These are phyloP conservation scores for Pararge aegeria DNA, from an alignment of 1,140 invertebrate genomes.

Conservation along the genomic window DNA sequence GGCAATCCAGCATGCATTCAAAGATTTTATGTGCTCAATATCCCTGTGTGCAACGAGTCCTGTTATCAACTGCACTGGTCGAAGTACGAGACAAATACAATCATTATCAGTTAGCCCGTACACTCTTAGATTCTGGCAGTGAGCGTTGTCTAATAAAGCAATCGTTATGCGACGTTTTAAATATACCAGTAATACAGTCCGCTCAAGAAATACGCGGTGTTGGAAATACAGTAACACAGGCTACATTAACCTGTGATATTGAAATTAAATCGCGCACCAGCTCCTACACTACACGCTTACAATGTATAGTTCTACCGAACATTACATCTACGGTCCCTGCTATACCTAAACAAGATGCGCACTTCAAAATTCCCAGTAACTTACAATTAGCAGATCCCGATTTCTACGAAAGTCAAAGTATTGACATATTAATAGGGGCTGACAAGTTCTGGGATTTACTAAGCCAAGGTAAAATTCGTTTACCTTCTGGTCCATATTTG, in stretches of 20 bases:
- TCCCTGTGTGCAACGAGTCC: not conserved
- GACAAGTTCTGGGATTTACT: constrained; percentile 26
- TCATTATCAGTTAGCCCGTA: constrained; percentile 3
- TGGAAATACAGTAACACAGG: constrained; percentile 29
- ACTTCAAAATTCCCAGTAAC: not conserved
- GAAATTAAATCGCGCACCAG: constrained; percentile 20
- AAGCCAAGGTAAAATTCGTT: constrained; percentile 22
- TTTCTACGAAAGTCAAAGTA: constrained; percentile 14
- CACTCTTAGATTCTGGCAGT: constrained; percentile 16
- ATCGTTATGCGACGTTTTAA: constrained; percentile 30
- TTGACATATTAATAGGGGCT: constrained; percentile 30
- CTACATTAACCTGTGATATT: constrained; percentile 28
- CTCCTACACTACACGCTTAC: constrained; percentile 10
- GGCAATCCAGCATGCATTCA: not conserved
- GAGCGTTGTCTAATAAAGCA: constrained; percentile 34
- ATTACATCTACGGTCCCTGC: not conserved
- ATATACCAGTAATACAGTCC: constrained; percentile 33
- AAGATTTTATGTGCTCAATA: not conserved
- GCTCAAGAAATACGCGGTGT: constrained; percentile 32
- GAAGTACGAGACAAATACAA: constrained; percentile 7
- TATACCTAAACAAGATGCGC: not conserved
- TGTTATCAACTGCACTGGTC: not conserved
- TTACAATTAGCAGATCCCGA: constrained; percentile 29
- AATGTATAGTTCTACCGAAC: constrained; percentile 26
- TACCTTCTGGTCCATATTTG: constrained; percentile 24